These are phyloP conservation scores for Eucidaris tribuloides DNA, from an alignment of 35 echinoderm and acorn worm species.

Conservation along the genomic window DNA sequence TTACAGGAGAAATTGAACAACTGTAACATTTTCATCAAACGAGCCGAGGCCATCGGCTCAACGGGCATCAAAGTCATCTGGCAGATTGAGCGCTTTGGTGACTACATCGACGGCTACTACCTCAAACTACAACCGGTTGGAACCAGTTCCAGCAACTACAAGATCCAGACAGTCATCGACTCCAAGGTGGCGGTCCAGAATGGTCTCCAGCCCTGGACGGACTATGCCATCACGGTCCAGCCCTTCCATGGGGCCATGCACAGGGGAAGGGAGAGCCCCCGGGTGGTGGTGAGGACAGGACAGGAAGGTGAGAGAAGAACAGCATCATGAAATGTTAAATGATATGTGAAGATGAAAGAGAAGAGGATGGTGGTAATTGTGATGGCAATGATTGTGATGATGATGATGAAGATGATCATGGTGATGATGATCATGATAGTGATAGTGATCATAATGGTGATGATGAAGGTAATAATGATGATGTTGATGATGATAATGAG, in stretches of 20 bases:
- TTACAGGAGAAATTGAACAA: slow-evolving; percentile 45
- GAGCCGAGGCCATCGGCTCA: slow-evolving; percentile 32
- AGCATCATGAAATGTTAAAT: not conserved
- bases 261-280: slow-evolving; percentile 50
- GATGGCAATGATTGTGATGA: too few relatives aligned
- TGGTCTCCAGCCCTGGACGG: slow-evolving; percentile 46
- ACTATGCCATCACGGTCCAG: slow-evolving; percentile 64
- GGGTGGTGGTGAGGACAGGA: slow-evolving; percentile 13
- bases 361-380: too few relatives aligned
- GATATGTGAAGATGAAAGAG: too few relatives aligned
- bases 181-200: slow-evolving; percentile 29
- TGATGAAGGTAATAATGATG: too few relatives aligned
- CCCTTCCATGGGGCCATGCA: slow-evolving; percentile 44
- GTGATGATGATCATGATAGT: too few relatives aligned
- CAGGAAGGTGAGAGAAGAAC: slow-evolving; percentile 30
- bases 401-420: too few relatives aligned
- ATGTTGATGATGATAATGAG: too few relatives aligned
- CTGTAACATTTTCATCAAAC: slow-evolving; percentile 45
- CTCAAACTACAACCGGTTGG: slow-evolving; percentile 31
- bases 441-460: too few relatives aligned
- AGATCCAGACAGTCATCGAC: slow-evolving; percentile 28
- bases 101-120: slow-evolving; percentile 79
- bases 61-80: slow-evolving; percentile 67
- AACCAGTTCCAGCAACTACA: slow-evolving; percentile 8
- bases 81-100: slow-evolving; percentile 56